phyloP scores from a whole-genome alignment of 2,888 invertebrate genomes.

The Leptopilina myrica region DNA sequence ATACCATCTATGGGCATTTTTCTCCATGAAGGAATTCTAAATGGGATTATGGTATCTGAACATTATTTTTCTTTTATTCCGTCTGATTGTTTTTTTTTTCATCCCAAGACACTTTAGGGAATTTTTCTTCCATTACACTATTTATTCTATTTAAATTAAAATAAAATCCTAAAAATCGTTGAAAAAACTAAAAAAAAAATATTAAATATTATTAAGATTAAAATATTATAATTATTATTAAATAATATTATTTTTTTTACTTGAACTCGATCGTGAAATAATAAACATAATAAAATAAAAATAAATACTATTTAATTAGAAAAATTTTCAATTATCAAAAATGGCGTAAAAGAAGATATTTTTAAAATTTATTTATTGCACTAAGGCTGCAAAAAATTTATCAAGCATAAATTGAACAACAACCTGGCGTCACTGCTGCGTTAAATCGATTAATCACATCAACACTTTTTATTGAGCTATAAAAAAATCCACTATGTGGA shows the following conservation, averaged over 20 bases:
- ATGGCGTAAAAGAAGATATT: no score
- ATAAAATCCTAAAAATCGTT: no score
- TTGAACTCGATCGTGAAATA: no score
- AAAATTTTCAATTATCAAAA: no score
- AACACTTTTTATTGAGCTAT: conserved; percentile 10
- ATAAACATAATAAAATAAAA: no score
- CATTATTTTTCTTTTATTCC: conserved; percentile 7
- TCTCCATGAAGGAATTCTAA: conserved; percentile 1
- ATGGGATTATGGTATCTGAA: not conserved
- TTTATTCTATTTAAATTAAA: no score
- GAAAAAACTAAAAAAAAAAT: no score
- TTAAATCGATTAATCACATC: not conserved
- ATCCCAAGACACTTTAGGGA: not conserved
- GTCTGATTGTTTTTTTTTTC: not conserved
- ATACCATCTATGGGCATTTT: not conserved
- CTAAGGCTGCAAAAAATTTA: not conserved
- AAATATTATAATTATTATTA: no score
- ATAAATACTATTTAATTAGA: no score
- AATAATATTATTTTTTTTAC: no score
- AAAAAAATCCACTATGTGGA: not conserved
- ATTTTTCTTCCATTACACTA: not conserved
- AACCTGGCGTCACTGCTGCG: conserved; percentile 1
- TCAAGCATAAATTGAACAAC: not conserved
- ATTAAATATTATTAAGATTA: no score
- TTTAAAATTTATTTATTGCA: not conserved